phyloP scores from a whole-genome alignment of 1,140 invertebrate genomes.

The Penaeus indicus region DNA sequence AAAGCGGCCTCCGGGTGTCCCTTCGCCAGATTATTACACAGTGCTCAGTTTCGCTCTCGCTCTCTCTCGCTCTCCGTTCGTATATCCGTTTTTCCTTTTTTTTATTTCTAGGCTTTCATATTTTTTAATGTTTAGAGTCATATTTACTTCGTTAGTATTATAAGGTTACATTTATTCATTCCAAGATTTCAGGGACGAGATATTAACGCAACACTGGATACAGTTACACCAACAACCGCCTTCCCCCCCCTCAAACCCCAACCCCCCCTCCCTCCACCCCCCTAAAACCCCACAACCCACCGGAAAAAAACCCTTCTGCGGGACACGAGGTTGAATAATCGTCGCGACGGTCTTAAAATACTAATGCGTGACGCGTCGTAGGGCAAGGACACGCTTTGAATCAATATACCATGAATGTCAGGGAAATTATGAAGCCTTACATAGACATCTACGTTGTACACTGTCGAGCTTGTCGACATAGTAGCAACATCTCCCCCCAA shows the following conservation, averaged over 20 bases:
- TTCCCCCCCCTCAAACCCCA: too few relatives aligned
- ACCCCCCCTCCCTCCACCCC: too few relatives aligned
- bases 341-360: neutral
- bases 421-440: slow-evolving; percentile 57
- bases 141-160: too few relatives aligned
- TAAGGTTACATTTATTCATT: neutral
- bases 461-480: neutral
- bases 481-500: neutral
- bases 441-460: slow-evolving; percentile 56
- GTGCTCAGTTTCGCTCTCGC: too few relatives aligned
- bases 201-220: too few relatives aligned
- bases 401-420: slow-evolving; percentile 58
- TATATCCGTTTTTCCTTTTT: too few relatives aligned
- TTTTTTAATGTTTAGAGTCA: too few relatives aligned
- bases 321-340: neutral
- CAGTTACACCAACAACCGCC: too few relatives aligned
- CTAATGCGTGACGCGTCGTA: slow-evolving; percentile 46
- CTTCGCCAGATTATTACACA: slow-evolving; percentile 36
- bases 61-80: too few relatives aligned
- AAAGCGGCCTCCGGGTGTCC: slow-evolving; percentile 49
- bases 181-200: neutral
- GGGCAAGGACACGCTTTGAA: slow-evolving; percentile 4
- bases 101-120: too few relatives aligned
- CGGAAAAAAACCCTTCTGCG: neutral
- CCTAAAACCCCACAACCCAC: too few relatives aligned